Evolutionary conservation across 2,888 invertebrate genomes (phyloP).

Genomic region (Acheta domesticus): DNA sequence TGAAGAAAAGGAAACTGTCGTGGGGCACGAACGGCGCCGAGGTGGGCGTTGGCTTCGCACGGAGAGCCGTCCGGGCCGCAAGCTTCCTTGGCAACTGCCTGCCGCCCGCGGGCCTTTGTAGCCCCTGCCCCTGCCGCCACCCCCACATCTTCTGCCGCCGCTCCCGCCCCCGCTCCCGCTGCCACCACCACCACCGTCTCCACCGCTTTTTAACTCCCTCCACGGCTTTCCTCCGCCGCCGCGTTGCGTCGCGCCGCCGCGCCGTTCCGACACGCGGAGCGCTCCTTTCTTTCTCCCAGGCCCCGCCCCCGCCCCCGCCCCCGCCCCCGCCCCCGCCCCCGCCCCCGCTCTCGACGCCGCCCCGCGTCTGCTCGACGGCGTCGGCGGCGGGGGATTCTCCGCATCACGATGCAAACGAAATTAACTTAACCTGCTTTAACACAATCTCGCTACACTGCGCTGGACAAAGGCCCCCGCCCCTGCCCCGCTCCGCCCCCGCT

Average conservation of each 20-base stretch:
- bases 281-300: neutral
- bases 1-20: too few species aligned
- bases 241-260: neutral
- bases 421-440: slow-evolving; percentile 10
- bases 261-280: neutral
- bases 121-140: too few species aligned
- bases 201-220: neutral
- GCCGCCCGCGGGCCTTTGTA: too few species aligned
- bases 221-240: neutral
- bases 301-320: neutral
- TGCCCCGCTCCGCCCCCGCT: neutral
- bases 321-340: neutral
- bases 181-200: neutral
- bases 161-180: too few species aligned
- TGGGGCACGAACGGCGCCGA: too few species aligned
- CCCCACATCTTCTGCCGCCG: neutral
- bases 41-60: too few species aligned
- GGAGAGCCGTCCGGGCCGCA: too few species aligned
- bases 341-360: neutral
- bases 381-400: neutral
- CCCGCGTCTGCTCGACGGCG: neutral
- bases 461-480: neutral
- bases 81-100: too few species aligned
- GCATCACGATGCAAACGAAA: slow-evolving; percentile 18
- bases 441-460: slow-evolving; percentile 1